phyloP scores from a whole-genome alignment of 1,140 invertebrate species.

The Drosophila micromelanica region DNA sequence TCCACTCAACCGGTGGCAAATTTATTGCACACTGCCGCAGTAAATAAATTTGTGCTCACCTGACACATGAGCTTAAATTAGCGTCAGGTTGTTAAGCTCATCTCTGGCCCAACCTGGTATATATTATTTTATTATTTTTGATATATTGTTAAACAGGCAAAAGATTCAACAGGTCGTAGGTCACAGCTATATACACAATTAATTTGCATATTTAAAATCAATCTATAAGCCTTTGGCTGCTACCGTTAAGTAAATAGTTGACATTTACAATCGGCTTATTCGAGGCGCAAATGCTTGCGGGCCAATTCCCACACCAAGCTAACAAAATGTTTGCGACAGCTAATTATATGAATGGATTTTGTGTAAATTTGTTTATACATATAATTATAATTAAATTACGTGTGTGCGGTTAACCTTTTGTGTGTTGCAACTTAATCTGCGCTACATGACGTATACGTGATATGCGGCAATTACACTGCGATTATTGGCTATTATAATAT shows the following conservation, averaged over 20 bases:
- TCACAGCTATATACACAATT: constrained; percentile 62
- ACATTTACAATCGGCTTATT: constrained; percentile 17
- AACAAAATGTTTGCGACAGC: constrained; percentile 9
- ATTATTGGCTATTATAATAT: too few species aligned
- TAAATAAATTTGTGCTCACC: constrained; percentile 36
- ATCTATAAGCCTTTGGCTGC: constrained; percentile 5
- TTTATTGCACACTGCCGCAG: constrained; percentile 61
- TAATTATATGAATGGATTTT: constrained; percentile 21
- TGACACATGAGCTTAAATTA: constrained; percentile 41
- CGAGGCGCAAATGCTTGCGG: background rate
- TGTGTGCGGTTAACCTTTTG: constrained; percentile 32
- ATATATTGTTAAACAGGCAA: background rate
- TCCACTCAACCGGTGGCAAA: constrained; percentile 52
- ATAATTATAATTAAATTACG: constrained; percentile 35
- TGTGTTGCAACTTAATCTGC: background rate
- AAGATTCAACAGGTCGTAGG: constrained; percentile 20
- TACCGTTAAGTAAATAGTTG: constrained; percentile 3
- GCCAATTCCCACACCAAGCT: background rate
- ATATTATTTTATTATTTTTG: constrained; percentile 20
- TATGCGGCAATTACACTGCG: background rate
- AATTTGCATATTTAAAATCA: constrained; percentile 49
- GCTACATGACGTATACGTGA: constrained; percentile 46
- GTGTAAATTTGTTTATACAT: constrained; percentile 5
- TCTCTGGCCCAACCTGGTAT: constrained; percentile 6
- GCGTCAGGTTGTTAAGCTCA: constrained; percentile 6